Evolutionary conservation across 2,797 vertebrate genomes (phyloP), one percentile per base, ranked within the genome.

Genomic region (Anguilla megastoma): DNA sequence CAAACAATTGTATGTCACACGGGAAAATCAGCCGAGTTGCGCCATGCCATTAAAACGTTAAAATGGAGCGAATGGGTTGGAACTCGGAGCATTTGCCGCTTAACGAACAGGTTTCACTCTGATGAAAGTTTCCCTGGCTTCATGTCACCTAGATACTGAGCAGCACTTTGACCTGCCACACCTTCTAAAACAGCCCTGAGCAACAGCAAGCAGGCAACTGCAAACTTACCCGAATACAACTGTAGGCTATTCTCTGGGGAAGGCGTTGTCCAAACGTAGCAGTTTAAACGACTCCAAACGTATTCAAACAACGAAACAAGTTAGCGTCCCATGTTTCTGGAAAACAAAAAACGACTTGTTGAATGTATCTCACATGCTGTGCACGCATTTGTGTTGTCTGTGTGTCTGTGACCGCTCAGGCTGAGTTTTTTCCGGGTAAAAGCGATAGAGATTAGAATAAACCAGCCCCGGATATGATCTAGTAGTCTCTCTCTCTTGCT

Each of bases 391-490:
- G 79, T 71, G 48, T 86, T 71, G 48, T 86, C 18, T 74, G 6
- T 58, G 48, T 24, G 63, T 63, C 24, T 66, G 56, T 86, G 85
- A 79, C 45, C 87, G 66, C 87, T 3, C 83, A 76, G 54, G 66
- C 30, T 27, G 52, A 6, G 71, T 92, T 92, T 92, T 95, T 95
- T 95, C 95, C 95, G 95, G 95, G 94, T 95, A 94, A 92, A 90
- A 91, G 92, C 90, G 88, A 92, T 93, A 80, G 91, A 91, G 94
- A 95, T 95, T 94, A 94, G 93, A 95, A 94, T 95, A 94, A 95
- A 95, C 95, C 95, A 95, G 85, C 95, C 95, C 95, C 95, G 95
- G 95, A 96, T 94, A 91, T 96, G 95, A 95, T 92, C 94, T 95
- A 91, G 91, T 92, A 54, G 90, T 86, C 92, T 89, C 84, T 90